Base-by-base conservation (phyloP, 2,113 vertebrate genomes). In the Pachycephala philippinensis region DNA sequence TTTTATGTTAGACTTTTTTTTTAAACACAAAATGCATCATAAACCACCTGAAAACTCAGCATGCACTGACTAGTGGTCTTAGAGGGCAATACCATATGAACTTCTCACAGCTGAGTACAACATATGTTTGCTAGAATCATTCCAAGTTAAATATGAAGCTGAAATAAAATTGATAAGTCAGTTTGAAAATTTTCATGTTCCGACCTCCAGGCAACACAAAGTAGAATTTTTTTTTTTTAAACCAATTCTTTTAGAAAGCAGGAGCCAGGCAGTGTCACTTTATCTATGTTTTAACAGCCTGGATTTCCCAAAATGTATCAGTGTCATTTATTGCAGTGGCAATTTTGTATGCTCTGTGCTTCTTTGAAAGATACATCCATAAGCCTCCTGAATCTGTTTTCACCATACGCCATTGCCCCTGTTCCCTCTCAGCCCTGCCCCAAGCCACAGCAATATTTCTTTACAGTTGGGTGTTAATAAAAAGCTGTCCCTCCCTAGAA, bases 391-490 rank as follows among this genome's bases (percentile, higher is more conserved):
- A 81, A 63, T 18, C 42, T 15, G 2, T 78, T 91, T 68, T 31
- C 72, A 75, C 40, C 10, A 14, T 27, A 88, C 11, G 0, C 60
- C 66, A 24, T 10, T 45, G 37, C 42, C 22, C 26, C 24, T 0
- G 0, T n/a, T 61, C 61, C 17, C 49, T 56, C 53, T 53, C 85
- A 93, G 65, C 63, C 77, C 63, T 72, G 39, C 37, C 64, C 52
- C 63, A 94, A 19, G 42, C 27, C 20, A 71, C 44, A 42, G 90
- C 61, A 64, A 28, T 94, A 87, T 90, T 90, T 95, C 92, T 92
- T 89, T 83, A 30, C 5, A 87, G 57, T 13, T 76, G 78, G 78
- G 61, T 27, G 14, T 89, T 92, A 91, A 97, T 97, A 91, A 96
- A 96, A 50, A 33, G 13, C 9, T 80, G 49, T 83, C 57, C 66